phyloP scores from a whole-genome alignment of 2,113 vertebrate species.

The Prochilodus magdalenae region DNA sequence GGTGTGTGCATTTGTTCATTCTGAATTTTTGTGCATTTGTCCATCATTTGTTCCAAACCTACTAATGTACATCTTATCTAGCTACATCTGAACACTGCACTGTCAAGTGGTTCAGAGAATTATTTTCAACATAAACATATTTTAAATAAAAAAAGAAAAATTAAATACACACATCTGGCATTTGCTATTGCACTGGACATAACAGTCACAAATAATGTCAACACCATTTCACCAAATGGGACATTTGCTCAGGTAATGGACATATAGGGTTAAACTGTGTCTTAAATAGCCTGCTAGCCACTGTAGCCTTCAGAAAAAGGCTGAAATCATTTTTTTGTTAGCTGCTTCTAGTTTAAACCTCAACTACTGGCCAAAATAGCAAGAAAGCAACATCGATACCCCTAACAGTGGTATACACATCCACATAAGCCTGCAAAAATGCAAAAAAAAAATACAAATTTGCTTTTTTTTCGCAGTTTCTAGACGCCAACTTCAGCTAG shows the following conservation, averaged over 20 bases:
- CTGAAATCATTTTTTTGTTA: background rate
- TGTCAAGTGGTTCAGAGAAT: background rate
- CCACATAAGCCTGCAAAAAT: background rate
- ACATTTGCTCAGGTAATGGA: background rate
- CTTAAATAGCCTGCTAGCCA: conserved; percentile 22
- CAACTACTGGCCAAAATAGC: background rate
- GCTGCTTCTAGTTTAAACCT: background rate
- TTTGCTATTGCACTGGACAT: background rate
- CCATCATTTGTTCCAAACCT: background rate
- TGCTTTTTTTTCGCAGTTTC: conserved; percentile 23
- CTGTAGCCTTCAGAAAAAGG: background rate
- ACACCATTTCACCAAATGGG: background rate
- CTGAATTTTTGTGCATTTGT: background rate
- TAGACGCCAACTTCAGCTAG: conserved; percentile 45
- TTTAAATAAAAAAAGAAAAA: background rate
- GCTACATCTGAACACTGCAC: background rate
- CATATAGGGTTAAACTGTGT: background rate
- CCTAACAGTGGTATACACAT: background rate
- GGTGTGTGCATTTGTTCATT: background rate
- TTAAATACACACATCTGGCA: background rate
- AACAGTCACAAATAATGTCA: background rate
- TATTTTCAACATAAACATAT: too few relatives aligned
- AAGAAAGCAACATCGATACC: background rate
- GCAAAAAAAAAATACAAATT: too few relatives aligned
- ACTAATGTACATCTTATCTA: background rate